Evolutionary conservation across 2,797 vertebrate genomes (phyloP).

Genomic region (Schizothorax lantsangensis): DNA sequence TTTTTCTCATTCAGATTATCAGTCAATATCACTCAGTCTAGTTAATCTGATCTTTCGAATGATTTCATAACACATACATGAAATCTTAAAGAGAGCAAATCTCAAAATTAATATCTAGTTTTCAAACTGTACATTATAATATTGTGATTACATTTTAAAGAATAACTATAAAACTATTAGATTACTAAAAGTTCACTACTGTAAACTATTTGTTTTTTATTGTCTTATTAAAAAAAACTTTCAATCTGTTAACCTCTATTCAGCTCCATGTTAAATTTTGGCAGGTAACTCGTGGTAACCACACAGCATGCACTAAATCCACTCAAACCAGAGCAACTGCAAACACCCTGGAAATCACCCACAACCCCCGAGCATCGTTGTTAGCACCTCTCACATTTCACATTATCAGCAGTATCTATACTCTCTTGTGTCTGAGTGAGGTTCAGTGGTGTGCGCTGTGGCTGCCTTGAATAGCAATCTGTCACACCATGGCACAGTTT

Average conservation of each 20-base stretch:
- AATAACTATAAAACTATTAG: background rate
- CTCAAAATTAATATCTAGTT: background rate
- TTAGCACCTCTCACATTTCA: background rate
- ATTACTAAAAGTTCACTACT: background rate
- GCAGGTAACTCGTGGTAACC: background rate
- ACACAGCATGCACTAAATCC: background rate
- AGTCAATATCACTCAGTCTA: background rate
- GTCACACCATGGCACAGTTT: background rate
- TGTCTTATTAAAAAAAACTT: too few relatives aligned
- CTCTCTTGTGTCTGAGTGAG: slow-evolving; percentile 15
- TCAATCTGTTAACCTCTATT: background rate
- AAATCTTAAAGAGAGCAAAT: background rate
- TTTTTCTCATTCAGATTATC: background rate
- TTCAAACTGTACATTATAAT: background rate
- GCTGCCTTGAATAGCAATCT: background rate
- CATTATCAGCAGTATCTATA: background rate
- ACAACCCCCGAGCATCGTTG: background rate
- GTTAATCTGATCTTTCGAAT: background rate
- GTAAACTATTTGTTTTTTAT: too few relatives aligned
- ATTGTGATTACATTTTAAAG: too few relatives aligned
- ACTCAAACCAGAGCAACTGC: background rate
- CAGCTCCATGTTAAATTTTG: background rate
- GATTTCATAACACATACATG: background rate
- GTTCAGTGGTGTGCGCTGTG: background rate
- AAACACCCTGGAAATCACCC: background rate